These are phyloP conservation scores for Girardinus metallicus DNA, from an alignment of 2,797 vertebrate genomes.

Conservation along the genomic window DNA sequence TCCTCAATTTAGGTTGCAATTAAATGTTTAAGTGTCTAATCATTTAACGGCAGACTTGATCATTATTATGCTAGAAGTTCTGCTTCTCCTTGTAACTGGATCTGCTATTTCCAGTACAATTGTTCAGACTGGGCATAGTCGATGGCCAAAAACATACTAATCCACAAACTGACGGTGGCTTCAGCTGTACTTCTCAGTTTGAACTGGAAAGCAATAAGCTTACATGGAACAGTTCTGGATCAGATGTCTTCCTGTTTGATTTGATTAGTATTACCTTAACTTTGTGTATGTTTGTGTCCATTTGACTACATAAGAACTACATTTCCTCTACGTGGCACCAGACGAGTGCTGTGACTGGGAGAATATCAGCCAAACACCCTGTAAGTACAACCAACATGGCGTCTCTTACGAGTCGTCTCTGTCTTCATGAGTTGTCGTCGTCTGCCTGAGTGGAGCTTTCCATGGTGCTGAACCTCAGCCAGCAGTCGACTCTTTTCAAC, in stretches of 20 bases:
- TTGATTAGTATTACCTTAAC: neutral
- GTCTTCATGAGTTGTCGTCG: neutral
- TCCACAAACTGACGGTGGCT: conserved; percentile 5
- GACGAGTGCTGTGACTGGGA: conserved; percentile 90
- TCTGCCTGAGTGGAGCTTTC: conserved; percentile 39
- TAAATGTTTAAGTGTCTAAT: neutral
- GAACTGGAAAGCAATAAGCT: conserved; percentile 3
- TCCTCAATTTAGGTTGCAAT: neutral
- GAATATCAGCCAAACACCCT: conserved; percentile 89
- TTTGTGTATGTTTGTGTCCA: conserved; percentile 1
- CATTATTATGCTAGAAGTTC: neutral
- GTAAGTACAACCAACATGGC: conserved; percentile 76
- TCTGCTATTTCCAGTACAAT: conserved; percentile 20
- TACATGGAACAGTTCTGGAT: conserved; percentile 16
- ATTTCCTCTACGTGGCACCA: conserved; percentile 91
- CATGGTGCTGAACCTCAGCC: conserved; percentile 48
- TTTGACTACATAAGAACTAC: conserved; percentile 66
- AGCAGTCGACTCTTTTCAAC: neutral
- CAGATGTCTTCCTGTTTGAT: conserved; percentile 1
- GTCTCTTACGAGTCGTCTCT: neutral
- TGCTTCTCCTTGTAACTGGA: conserved; percentile 22
- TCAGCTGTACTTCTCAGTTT: conserved; percentile 49
- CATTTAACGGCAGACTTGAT: neutral
- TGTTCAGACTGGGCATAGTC: conserved; percentile 29
- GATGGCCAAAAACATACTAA: conserved; percentile 31